Evolutionary conservation across 2,888 invertebrate species (phyloP), one percentile per base, ranked within the genome.

Genomic region (Pinctada fucata): DNA sequence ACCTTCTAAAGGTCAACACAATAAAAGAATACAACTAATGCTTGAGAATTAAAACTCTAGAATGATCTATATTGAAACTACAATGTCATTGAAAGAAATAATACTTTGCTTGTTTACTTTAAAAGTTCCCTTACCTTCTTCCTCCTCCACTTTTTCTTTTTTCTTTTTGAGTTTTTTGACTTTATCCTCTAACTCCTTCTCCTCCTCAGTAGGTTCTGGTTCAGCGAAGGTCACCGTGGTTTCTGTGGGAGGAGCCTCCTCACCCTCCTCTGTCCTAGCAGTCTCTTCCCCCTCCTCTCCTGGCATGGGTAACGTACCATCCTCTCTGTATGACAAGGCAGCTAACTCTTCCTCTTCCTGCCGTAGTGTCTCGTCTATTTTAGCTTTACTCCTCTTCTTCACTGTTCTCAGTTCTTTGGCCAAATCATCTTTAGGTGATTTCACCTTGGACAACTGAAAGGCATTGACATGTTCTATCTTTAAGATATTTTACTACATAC

Each of bases 361-460:
- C 48, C 85, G 81, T 8, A 84, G 82, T 6, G 87, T 85, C 66
- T 90, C 90, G 63, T 88, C 88, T 5, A 90, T 77, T 65, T 86
- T 86, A 76, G 86, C 84, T 52, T 81, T 84, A 79, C 90, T 90
- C 78, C 85, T 85, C 79, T 84, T 84, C 75, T 89, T 89, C 3
- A 87, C 86, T 13, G 86, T 87, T 63, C 87, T 85, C 70, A 90
- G 79, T 79, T 90, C 88, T 50, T 85, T 81, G 4, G 86, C 85
- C 50, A 89, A 76, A 84, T 90, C 89, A 81, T 89, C 89, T 84
- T 89, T 88, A n/a, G 88, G 89, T 0, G 89, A 88, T 51, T 79
- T 84, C 4, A 90, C 82, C 72, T 88, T 83, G 3, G 89, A 88
- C 47, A 90, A 78, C 90, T 90, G 75, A 3, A 79, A 71, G 45